Evolutionary conservation across 2,888 invertebrate genomes (phyloP).

Genomic region (Heteromyza rotundicornis): DNA sequence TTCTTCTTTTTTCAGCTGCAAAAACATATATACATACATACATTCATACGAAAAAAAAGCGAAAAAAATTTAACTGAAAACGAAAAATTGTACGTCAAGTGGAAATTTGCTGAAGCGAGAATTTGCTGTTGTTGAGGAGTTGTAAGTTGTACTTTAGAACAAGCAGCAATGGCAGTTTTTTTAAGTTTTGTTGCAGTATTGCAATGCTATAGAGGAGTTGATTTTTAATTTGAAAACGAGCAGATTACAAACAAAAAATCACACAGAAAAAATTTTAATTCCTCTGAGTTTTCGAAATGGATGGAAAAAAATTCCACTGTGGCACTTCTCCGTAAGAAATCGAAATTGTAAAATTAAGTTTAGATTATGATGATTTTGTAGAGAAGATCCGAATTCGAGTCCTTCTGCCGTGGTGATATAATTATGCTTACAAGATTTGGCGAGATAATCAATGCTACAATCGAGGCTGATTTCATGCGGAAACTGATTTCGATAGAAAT

Average conservation of each 20-base stretch:
- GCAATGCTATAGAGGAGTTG: constrained; percentile 11
- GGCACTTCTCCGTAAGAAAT: too few species aligned
- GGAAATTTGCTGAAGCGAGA: constrained; percentile 51
- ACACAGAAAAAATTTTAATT: too few species aligned
- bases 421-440: constrained; percentile 49
- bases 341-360: background rate
- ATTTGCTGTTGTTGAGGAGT: constrained; percentile 22
- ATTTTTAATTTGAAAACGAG: constrained; percentile 18
- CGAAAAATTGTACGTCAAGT: constrained; percentile 42
- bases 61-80: constrained; percentile 26
- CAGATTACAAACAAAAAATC: constrained; percentile 6
- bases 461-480: constrained; percentile 47
- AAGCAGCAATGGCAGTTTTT: constrained; percentile 19
- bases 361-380: background rate
- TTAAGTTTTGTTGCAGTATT: constrained; percentile 5
- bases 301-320: too few species aligned
- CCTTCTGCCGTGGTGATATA: constrained; percentile 33
- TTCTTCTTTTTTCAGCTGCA: background rate
- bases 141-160: constrained; percentile 14
- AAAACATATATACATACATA: too few species aligned
- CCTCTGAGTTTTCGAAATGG: too few species aligned
- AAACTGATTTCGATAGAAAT: too few species aligned
- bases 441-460: constrained; percentile 50
- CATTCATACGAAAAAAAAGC: constrained; percentile 40
- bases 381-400: background rate